Conservation (phyloP, 2,113 vertebrate species). For the Xiphophorus hellerii region DNA sequence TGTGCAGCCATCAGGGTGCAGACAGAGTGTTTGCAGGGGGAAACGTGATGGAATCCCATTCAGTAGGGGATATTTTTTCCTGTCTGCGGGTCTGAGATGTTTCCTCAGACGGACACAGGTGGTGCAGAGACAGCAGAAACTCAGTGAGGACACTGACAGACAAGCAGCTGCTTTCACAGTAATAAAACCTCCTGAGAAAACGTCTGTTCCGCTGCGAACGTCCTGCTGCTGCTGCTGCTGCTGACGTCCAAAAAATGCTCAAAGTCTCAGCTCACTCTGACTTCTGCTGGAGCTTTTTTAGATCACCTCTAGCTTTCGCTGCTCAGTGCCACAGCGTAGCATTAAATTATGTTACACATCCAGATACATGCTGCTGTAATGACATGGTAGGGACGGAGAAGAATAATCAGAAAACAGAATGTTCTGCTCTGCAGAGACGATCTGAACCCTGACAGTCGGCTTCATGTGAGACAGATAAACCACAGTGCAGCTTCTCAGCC, state of each 20-base stretch:
- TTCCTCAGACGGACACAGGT: slow-evolving; percentile 55
- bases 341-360: slow-evolving; percentile 5
- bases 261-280: slow-evolving; percentile 4
- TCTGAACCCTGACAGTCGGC: neutral
- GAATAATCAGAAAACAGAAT: neutral
- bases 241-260: slow-evolving; percentile 47
- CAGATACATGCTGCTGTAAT: neutral
- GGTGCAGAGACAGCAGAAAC: slow-evolving; percentile 70
- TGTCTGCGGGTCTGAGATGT: slow-evolving; percentile 10
- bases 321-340: neutral
- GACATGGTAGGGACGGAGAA: too few relatives aligned
- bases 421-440: neutral
- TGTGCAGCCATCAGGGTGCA: slow-evolving; percentile 1
- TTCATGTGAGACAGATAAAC: neutral
- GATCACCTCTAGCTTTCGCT: neutral
- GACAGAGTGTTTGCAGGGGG: neutral
- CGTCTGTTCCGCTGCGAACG: slow-evolving; percentile 23
- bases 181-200: slow-evolving; percentile 56
- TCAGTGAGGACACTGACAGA: slow-evolving; percentile 67
- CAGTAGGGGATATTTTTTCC: slow-evolving; percentile 9
- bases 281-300: neutral
- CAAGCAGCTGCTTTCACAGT: slow-evolving; percentile 68
- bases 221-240: slow-evolving; percentile 42
- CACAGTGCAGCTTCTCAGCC: neutral
- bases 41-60: slow-evolving; percentile 7